Percentiles rank a stretch among this genome's conserved stretches.
Conservation (phyloP, 2,797 vertebrate species). For the Falco biarmicus region DNA sequence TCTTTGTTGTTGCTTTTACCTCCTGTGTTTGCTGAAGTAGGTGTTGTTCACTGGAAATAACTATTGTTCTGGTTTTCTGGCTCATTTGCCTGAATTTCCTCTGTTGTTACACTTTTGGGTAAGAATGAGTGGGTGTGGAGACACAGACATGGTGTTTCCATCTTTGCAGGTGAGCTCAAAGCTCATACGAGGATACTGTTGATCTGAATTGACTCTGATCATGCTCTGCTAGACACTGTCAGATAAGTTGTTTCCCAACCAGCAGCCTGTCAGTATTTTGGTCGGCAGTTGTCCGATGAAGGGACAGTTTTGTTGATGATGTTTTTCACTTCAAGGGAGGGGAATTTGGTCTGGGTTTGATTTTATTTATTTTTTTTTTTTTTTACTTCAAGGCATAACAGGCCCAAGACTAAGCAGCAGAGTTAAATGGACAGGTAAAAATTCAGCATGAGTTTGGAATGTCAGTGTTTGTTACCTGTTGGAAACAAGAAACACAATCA, state of each 20-base stretch:
- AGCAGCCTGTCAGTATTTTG: not conserved
- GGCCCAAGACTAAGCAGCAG: not conserved
- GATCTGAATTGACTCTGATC: not conserved
- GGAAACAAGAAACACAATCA: not conserved
- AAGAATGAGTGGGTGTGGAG: not conserved
- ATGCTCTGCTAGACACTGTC: not conserved
- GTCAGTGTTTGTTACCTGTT: not conserved
- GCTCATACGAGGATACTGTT: not conserved
- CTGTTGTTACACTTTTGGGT: not conserved
- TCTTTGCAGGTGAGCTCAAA: not conserved
- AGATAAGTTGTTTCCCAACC: not conserved
- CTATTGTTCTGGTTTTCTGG: constrained; percentile 32
- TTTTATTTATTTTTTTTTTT: no score
- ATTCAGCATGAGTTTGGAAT: not conserved
- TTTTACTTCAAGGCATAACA: not conserved
- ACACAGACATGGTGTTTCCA: not conserved
- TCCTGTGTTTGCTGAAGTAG: not conserved
- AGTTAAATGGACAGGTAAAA: not conserved
- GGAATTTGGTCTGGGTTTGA: not conserved
- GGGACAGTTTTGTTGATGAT: not conserved
- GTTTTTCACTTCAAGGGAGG: not conserved
- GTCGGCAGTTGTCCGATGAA: not conserved
- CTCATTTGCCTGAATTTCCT: constrained; percentile 22
- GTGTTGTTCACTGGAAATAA: constrained; percentile 24
- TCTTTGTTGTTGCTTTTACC: constrained; percentile 31